Evolutionary conservation across 2,797 vertebrate species (phyloP).

Genomic region (Pseudochirops cupreus): DNA sequence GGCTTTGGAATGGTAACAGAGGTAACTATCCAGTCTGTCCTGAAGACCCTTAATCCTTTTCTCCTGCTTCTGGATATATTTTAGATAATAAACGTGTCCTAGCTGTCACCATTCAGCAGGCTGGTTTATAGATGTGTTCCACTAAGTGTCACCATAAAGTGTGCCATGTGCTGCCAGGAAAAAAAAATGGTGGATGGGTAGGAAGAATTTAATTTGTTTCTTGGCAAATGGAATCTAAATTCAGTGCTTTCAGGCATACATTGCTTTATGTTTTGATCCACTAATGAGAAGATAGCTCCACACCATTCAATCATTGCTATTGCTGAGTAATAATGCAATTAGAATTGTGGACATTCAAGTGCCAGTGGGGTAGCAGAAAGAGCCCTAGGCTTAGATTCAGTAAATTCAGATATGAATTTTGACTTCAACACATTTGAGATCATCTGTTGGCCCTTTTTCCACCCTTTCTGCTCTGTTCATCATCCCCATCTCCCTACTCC

Average conservation of each 20-base stretch:
- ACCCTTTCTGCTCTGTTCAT: not conserved
- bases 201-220: not conserved
- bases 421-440: not conserved
- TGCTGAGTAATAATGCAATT: not conserved
- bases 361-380: not conserved
- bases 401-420: not conserved
- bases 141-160: not conserved
- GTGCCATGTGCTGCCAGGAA: not conserved
- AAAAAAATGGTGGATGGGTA: not conserved
- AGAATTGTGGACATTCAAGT: not conserved
- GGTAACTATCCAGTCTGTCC: not conserved
- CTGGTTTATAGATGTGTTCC: not conserved
- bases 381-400: not conserved
- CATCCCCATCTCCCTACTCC: not conserved
- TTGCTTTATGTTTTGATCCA: not conserved
- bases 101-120: not conserved
- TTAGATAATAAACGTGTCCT: not conserved
- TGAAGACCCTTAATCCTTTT: conserved; percentile 22
- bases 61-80: not conserved
- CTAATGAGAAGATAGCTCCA: not conserved
- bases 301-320: not conserved
- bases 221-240: not conserved
- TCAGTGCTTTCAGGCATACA: not conserved
- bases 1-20: not conserved
- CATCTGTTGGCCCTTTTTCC: not conserved